Evolutionary conservation across 2,113 vertebrate species (phyloP).

Genomic region (Plestiodon gilberti): DNA sequence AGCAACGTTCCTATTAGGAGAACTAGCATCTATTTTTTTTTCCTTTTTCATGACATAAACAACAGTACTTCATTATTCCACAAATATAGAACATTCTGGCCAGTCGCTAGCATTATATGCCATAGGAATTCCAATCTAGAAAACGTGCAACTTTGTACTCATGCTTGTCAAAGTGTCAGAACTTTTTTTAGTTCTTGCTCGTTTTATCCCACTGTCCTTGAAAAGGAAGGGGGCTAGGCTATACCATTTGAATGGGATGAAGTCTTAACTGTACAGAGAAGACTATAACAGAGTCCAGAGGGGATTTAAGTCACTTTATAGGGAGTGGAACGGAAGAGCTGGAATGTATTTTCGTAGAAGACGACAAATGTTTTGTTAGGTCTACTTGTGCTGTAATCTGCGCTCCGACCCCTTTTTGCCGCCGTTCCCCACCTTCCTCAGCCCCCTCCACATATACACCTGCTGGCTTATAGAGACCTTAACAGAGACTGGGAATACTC

Average conservation of each 20-base stretch:
- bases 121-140: slow-evolving; percentile 70
- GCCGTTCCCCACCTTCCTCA: not conserved
- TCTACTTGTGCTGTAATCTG: not conserved
- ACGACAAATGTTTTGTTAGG: not conserved
- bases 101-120: slow-evolving; percentile 68
- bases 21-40: slow-evolving; percentile 63
- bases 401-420: not conserved
- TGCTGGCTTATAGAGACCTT: slow-evolving; percentile 16
- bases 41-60: slow-evolving; percentile 37
- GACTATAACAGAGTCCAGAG: not conserved
- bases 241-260: slow-evolving; percentile 18
- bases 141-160: slow-evolving; percentile 49
- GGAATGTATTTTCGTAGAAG: slow-evolving; percentile 5
- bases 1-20: slow-evolving; percentile 55
- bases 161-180: slow-evolving; percentile 32
- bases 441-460: not conserved
- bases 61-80: slow-evolving; percentile 66
- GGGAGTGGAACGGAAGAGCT: slow-evolving; percentile 26
- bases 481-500: slow-evolving; percentile 67
- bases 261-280: not conserved
- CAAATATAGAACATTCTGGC: slow-evolving; percentile 70
- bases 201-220: slow-evolving; percentile 24
- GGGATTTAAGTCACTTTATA: not conserved
- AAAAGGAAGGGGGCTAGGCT: slow-evolving; percentile 37
- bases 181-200: slow-evolving; percentile 9